Evolutionary conservation across 2,888 invertebrate species (phyloP).

Genomic region (Aphelenchoides bicaudatus): DNA sequence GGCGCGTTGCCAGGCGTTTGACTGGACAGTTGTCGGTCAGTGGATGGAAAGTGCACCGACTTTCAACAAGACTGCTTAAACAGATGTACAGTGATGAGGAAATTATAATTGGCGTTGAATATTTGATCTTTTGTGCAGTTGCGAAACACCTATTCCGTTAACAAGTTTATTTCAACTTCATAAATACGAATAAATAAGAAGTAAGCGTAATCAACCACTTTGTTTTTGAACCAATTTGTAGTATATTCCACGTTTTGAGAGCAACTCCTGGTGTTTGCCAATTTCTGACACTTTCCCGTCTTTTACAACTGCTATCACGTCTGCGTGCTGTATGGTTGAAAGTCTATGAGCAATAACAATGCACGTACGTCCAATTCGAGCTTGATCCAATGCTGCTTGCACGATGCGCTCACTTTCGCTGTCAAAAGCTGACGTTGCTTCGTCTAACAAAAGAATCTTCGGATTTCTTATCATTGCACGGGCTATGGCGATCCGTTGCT

Average conservation of each 20-base stretch:
- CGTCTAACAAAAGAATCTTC: conserved; percentile 60
- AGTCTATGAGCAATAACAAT: conserved; percentile 82
- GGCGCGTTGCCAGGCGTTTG: too few species aligned
- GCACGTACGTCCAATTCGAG: conserved; percentile 73
- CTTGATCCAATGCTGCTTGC: conserved; percentile 79
- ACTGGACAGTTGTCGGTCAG: too few species aligned
- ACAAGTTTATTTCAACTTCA: too few species aligned
- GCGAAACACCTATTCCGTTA: too few species aligned
- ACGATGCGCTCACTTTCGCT: conserved; percentile 67
- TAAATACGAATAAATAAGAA: too few species aligned
- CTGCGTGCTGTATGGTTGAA: conserved; percentile 73
- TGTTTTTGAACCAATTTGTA: conserved; percentile 43
- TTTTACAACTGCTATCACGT: conserved; percentile 65
- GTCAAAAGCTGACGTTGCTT: conserved; percentile 61
- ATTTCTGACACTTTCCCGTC: conserved; percentile 47
- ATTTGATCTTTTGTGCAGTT: too few species aligned
- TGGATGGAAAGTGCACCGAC: too few species aligned
- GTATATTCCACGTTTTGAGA: conserved; percentile 35
- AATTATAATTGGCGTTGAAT: too few species aligned
- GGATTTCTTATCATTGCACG: conserved; percentile 45
- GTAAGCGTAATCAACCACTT: too few species aligned
- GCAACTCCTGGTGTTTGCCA: conserved; percentile 43
- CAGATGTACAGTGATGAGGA: too few species aligned
- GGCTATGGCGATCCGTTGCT: conserved; percentile 47
- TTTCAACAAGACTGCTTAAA: too few species aligned